Evolutionary conservation across 2,888 invertebrate genomes (phyloP).

Genomic region (Alloscopus bannaensis): DNA sequence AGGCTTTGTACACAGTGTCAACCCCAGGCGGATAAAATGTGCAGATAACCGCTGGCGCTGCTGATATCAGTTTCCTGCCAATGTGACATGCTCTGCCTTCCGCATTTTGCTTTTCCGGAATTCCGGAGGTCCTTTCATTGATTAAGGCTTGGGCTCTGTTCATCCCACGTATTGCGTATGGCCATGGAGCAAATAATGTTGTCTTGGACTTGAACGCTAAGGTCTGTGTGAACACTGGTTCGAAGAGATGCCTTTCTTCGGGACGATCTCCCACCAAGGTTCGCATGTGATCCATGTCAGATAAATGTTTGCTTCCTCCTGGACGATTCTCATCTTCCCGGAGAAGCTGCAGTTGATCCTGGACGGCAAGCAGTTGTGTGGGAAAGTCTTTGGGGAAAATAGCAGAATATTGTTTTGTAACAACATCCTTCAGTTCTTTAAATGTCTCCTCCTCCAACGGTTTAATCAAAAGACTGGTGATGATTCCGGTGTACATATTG

Average conservation of each 20-base stretch:
- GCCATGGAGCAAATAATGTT: constrained; percentile 12
- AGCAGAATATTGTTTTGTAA: background rate
- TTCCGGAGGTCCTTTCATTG: background rate
- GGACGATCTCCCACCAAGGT: background rate
- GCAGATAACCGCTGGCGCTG: constrained; percentile 6
- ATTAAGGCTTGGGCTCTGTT: constrained; percentile 13
- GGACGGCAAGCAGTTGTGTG: constrained; percentile 5
- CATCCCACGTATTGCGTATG: constrained; percentile 13
- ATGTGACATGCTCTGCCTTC: constrained; percentile 17
- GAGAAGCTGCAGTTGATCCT: constrained; percentile 7
- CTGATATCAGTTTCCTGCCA: background rate
- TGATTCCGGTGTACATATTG: constrained; percentile 21
- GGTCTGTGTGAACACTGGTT: background rate
- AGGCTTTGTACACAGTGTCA: background rate
- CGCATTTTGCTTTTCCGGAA: background rate
- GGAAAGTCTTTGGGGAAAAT: constrained; percentile 22
- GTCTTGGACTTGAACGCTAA: background rate
- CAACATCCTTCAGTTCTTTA: background rate
- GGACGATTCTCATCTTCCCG: background rate
- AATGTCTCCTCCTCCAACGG: constrained; percentile 22
- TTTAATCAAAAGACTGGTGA: constrained; percentile 15
- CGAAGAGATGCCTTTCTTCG: constrained; percentile 1
- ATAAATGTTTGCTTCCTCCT: background rate
- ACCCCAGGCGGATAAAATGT: constrained; percentile 14
- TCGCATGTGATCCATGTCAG: constrained; percentile 4